Evolutionary conservation across 1,140 invertebrate genomes (phyloP), one percentile per base, ranked within the genome.

Genomic region (Drosophila bocki): DNA sequence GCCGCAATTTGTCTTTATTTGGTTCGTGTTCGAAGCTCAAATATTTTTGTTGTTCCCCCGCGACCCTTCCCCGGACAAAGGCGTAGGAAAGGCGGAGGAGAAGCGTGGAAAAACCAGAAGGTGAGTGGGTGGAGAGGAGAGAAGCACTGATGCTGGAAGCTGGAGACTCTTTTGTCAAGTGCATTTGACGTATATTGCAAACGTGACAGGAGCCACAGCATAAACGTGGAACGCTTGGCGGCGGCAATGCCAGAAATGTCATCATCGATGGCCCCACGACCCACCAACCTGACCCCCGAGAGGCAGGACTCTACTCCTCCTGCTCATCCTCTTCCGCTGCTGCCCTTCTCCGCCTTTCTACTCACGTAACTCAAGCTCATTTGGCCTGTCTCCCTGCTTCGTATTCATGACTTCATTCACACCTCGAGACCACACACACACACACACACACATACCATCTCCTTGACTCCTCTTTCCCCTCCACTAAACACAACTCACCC

Each of bases 1-100:
- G 72, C 72, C 78, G 80, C 85, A 91, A 91, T 91, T 91, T 91
- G 90, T 91, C 90, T 91, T 91, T 91, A 91, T 91, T 91, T 92
- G 85, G 77, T 91, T 90, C 90, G 90, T 91, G 90, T 90, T 83
- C 75, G 71, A 75, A 78, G 81, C 79, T 86, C 48, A 78, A 90
- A 87, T 87, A 84, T 88, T 90, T 56, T 88, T 77, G 48, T 67
- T 71, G 59, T 69, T n/a, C n/a, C 48, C 29, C 12, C 45, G 26
- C 26, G 26, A 6, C 19, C n/a, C n/a, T 6, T 11, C n/a, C 3
- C 26, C 17, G 11, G n/a, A 35, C 22, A 68, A 29, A 50, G 45
- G 59, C 53, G 65, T 35, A 17, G 29, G 11, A 33, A 19, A 50
- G 45, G 59, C 53, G 65, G 45, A 17, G 37, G 11, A 26, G 15